Base-by-base conservation (phyloP, 2,113 vertebrate species). In the Rhinopomastus cyanomelas region DNA sequence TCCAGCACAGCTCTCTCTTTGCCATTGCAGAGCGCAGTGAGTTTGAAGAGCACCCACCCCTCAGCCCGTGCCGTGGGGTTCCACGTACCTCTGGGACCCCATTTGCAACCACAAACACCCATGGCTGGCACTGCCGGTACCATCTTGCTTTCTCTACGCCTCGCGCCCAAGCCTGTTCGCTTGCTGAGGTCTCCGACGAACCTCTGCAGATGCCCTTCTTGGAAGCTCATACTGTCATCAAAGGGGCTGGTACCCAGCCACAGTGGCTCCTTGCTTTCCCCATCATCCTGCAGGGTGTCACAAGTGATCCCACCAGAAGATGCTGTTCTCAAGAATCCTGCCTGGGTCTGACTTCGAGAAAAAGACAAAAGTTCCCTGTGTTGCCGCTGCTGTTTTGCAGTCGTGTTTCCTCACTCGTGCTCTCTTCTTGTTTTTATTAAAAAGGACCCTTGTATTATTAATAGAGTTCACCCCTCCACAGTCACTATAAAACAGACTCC, bases 401-500 rank as follows among this genome's bases (percentile, higher is more conserved):
- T 85, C 55, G 73, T 37, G 56, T 81, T 88, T 92, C 91, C 86
- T 59, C 86, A n/a, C 64, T 52, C 32, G 69, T 61, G 71, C 66
- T 94, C 61, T 95, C 56, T 87, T 90, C 83, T 94, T 72, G 72
- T 61, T 95, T 94, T 93, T 89, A 93, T 96, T 85, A 97, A 97
- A 97, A 97, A 97, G 91, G 97, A 97, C 94, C 96, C 91, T 96
- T 87, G 56, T 94, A 52, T 93, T 88, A 88, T 94, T 90, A 80
- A 96, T 62, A 62, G 56, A 93, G 95, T 96, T 93, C 95, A 72
- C 67, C 81, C 92, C 62, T 94, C 95, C 94, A 92, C 82, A 51
- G 95, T 95, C 95, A 96, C 98, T 99, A 99, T 98, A 99, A 98
- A 98, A 99, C 99, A 7, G 99, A 99, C 91, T 99, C 99, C 98